Evolutionary conservation across 1,140 invertebrate genomes (phyloP).

Genomic region (Cyphomyrmex costatus): DNA sequence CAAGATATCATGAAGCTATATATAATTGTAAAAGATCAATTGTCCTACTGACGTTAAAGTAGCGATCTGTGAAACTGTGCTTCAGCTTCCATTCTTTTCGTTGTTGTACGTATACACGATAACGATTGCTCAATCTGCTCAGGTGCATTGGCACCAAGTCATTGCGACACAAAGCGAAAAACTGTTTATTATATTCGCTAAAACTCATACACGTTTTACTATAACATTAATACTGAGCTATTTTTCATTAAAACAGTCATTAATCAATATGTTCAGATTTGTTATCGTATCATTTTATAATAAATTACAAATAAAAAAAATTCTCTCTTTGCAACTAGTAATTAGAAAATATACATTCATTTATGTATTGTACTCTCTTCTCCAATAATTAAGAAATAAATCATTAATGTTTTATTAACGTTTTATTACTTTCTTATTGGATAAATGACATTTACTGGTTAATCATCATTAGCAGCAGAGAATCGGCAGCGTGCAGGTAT

Average conservation of each 20-base stretch:
- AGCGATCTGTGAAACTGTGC: slow-evolving; percentile 34
- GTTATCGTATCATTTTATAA: not conserved
- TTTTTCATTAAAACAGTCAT: not conserved
- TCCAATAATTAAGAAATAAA: not conserved
- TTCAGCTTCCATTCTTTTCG: slow-evolving; percentile 56
- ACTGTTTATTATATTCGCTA: not conserved
- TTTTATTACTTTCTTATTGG: slow-evolving; percentile 4
- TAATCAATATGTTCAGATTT: not conserved
- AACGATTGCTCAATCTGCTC: slow-evolving; percentile 42
- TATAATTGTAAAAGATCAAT: not conserved
- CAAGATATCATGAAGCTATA: not conserved
- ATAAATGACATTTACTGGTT: slow-evolving; percentile 25
- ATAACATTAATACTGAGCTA: not conserved
- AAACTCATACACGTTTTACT: not conserved
- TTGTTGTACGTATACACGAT: slow-evolving; percentile 13
- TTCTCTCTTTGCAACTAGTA: not conserved
- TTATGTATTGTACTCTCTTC: too few relatives aligned
- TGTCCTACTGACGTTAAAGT: slow-evolving; percentile 16
- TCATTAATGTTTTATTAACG: not conserved
- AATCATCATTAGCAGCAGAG: slow-evolving; percentile 10
- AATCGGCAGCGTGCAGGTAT: not conserved
- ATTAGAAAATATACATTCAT: slow-evolving; percentile 1
- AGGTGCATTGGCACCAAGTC: slow-evolving; percentile 47
- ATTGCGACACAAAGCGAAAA: slow-evolving; percentile 8
- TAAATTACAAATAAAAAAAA: not conserved